Conservation (phyloP, 2,113 vertebrate genomes). For the Prionailurus bengalensis region DNA sequence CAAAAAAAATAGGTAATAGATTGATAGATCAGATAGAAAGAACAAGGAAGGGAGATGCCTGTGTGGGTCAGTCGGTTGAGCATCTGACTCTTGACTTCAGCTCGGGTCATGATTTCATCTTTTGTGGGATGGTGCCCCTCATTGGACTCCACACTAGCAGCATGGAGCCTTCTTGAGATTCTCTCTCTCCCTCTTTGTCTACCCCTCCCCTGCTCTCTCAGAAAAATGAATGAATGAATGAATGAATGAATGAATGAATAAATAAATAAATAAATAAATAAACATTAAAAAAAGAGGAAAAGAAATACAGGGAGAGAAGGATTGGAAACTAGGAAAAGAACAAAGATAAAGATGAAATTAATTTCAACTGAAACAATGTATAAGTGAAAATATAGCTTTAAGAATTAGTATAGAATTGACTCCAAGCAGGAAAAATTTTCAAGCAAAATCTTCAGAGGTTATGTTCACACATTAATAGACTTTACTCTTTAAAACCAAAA, state of each 20-base stretch:
- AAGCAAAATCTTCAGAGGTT: not conserved
- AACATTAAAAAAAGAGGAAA: not conserved
- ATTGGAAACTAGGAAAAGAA: not conserved
- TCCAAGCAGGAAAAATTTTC: not conserved
- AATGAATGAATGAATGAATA: rapidly evolving
- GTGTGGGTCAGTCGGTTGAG: no score
- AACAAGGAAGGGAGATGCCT: not conserved
- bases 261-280: no score
- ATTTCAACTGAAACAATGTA: not conserved
- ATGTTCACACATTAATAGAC: not conserved
- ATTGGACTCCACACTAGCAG: no score
- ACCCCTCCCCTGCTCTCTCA: no score
- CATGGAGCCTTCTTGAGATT: no score
- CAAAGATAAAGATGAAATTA: not conserved
- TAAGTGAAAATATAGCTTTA: not conserved
- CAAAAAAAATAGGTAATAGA: not conserved
- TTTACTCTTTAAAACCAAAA: not conserved
- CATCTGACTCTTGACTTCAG: no score
- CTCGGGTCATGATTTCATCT: no score
- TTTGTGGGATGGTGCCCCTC: no score
- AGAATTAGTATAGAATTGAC: not conserved
- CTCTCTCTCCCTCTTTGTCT: no score
- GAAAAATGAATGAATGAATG: no score
- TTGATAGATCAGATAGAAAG: not conserved
- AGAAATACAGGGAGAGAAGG: not conserved